These are phyloP conservation scores for Telmatochromis sp. DNA, from an alignment of 2,113 vertebrate genomes.

Conservation along the genomic window DNA sequence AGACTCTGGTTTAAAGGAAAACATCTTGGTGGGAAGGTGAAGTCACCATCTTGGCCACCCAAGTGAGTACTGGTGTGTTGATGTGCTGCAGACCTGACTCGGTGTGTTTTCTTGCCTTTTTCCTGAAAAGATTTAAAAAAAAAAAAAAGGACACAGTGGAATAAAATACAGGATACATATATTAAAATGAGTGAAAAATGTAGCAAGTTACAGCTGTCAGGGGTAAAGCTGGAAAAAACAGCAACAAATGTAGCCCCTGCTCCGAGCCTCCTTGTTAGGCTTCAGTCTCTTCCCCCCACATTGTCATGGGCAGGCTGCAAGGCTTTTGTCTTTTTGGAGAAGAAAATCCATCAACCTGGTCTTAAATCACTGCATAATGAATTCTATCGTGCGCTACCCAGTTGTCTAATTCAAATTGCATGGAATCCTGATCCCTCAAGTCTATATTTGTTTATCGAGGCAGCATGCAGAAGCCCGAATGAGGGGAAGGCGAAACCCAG, in stretches of 20 bases:
- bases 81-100: neutral
- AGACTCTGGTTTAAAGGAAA: neutral
- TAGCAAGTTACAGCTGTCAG: neutral
- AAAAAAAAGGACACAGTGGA: fast-evolving
- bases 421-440: slow-evolving; percentile 49
- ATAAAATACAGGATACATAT: neutral
- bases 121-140: neutral
- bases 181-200: neutral
- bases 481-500: slow-evolving; percentile 36
- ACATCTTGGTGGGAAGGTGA: neutral
- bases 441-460: slow-evolving; percentile 66
- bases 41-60: neutral
- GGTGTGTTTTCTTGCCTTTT: neutral
- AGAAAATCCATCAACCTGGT: slow-evolving; percentile 55
- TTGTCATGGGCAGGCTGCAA: slow-evolving; percentile 29
- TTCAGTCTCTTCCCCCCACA: neutral
- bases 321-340: slow-evolving; percentile 37
- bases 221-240: slow-evolving; percentile 11
- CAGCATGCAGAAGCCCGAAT: slow-evolving; percentile 33
- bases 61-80: neutral
- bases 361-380: slow-evolving; percentile 60
- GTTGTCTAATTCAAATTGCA: slow-evolving; percentile 64
- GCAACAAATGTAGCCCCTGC: slow-evolving; percentile 21
- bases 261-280: slow-evolving; percentile 39
- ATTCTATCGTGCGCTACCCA: slow-evolving; percentile 22